phyloP scores from a whole-genome alignment of 2,888 invertebrate genomes.

The Oxystoma pomonae region DNA sequence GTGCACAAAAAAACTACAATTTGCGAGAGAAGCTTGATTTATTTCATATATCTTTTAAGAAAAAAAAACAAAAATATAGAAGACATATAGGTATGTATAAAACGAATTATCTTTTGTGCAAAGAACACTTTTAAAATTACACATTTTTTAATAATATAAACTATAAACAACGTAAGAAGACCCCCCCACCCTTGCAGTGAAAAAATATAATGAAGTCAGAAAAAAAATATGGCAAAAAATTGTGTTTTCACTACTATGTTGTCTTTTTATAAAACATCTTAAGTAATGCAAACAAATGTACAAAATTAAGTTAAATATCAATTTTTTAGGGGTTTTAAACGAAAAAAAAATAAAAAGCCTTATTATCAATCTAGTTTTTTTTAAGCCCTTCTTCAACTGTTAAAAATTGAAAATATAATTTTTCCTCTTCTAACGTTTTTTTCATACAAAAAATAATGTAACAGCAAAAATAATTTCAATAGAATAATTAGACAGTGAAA shows the following conservation, averaged over 20 bases:
- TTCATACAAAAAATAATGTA: background rate
- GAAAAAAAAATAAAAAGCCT: background rate
- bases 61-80: slow-evolving; percentile 20
- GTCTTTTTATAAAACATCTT: no score
- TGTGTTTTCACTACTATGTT: no score
- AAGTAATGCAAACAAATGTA: no score
- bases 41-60: slow-evolving; percentile 15
- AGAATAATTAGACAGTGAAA: background rate
- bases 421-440: no score
- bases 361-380: background rate
- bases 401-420: no score
- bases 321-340: background rate
- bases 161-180: background rate
- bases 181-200: background rate
- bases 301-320: no score
- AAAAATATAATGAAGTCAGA: slow-evolving; percentile 21
- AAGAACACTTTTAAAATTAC: slow-evolving; percentile 16
- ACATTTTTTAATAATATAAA: background rate
- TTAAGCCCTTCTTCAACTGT: background rate
- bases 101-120: slow-evolving; percentile 24
- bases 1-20: no score
- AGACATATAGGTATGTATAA: slow-evolving; percentile 21
- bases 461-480: background rate
- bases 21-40: background rate
- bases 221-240: no score